A percentile compares a stretch with the other conserved stretches of the same genome.
Conservation (phyloP, 1,140 invertebrate species). For the Lucilia cuprina region DNA sequence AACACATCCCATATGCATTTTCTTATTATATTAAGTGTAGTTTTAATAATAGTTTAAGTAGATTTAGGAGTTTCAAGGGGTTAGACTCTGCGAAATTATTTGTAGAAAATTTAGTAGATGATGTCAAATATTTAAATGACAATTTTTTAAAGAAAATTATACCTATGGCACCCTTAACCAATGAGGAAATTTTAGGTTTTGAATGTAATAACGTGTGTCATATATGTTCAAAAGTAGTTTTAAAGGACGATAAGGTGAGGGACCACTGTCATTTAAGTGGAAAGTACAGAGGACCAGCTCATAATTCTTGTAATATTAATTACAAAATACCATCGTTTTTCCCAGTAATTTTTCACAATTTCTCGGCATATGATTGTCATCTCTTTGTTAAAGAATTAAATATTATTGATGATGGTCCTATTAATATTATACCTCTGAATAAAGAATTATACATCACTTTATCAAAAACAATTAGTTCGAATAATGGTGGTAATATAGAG, state of each 20-base stretch:
- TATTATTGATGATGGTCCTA: conserved; percentile 44
- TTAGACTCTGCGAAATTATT: conserved; percentile 48
- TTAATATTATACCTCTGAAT: conserved; percentile 57
- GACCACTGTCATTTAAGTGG: conserved; percentile 60
- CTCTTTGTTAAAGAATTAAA: conserved; percentile 54
- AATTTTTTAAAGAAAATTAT: conserved; percentile 16
- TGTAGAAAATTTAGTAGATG: conserved; percentile 42
- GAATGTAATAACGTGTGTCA: conserved; percentile 43
- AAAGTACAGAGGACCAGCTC: too few species aligned
- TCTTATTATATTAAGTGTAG: conserved; percentile 49
- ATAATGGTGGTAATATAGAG: conserved; percentile 38
- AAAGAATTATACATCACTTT: conserved; percentile 54
- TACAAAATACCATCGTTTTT: too few species aligned
- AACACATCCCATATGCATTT: too few species aligned
- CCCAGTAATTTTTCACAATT: conserved; percentile 60
- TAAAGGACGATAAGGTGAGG: conserved; percentile 41
- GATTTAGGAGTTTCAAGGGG: conserved; percentile 45
- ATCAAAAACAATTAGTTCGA: conserved; percentile 40
- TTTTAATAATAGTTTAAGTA: conserved; percentile 47
- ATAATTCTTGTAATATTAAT: too few species aligned
- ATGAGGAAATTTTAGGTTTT: conserved; percentile 37
- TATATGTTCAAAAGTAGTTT: conserved; percentile 48
- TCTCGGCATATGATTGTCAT: conserved; percentile 55
- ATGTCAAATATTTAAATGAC: conserved; percentile 42
- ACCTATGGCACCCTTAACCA: conserved; percentile 42